Conservation (phyloP, 2,797 vertebrate genomes). For the Picus viridis region DNA sequence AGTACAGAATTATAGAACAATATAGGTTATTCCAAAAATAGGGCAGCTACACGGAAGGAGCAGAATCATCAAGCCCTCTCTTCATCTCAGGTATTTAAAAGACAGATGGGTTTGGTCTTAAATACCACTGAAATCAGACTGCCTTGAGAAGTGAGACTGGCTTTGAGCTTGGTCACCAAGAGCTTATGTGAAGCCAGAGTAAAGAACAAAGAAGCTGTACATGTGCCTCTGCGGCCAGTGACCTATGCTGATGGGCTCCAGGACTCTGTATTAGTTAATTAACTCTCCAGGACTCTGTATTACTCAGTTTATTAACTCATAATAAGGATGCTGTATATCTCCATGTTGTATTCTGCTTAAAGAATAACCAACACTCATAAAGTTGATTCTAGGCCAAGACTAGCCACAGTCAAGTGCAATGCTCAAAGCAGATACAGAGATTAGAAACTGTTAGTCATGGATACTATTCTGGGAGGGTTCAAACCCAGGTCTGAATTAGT, state of each 20-base stretch:
- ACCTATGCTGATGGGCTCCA: neutral
- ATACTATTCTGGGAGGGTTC: neutral
- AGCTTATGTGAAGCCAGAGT: neutral
- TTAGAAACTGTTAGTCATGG: neutral
- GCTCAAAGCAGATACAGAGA: neutral
- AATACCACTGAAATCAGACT: neutral
- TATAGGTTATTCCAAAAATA: neutral
- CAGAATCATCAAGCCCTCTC: neutral
- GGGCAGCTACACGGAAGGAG: neutral
- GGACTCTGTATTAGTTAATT: neutral
- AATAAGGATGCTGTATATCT: neutral
- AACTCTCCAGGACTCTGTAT: neutral
- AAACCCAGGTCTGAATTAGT: neutral
- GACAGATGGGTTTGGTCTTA: neutral
- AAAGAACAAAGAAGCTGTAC: neutral
- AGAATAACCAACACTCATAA: neutral
- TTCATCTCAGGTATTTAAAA: neutral
- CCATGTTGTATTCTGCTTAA: neutral
- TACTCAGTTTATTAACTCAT: neutral
- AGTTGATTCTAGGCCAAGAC: neutral
- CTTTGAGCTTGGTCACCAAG: neutral
- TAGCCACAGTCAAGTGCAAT: neutral
- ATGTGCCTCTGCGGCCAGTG: neutral
- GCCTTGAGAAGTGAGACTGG: neutral
- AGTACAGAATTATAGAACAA: conserved; percentile 1